phyloP scores from a whole-genome alignment of 1,140 invertebrate species.

The Macrobrachium nipponense region DNA sequence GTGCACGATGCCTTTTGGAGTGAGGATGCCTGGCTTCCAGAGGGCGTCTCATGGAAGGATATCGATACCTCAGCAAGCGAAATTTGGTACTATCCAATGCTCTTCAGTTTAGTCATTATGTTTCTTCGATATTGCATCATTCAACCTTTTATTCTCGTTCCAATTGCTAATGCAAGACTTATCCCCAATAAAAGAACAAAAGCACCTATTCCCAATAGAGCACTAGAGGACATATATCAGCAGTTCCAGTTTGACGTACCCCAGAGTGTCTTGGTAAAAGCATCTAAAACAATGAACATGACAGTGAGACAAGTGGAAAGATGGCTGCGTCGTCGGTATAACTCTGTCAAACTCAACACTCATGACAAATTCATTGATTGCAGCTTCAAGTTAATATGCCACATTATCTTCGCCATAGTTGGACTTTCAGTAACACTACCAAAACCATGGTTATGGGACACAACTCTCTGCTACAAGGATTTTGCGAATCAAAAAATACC shows the following conservation, averaged over 20 bases:
- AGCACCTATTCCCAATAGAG: not conserved
- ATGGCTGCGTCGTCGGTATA: slow-evolving; percentile 69
- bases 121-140: not conserved
- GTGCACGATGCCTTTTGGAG: not conserved
- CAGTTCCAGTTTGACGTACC: not conserved
- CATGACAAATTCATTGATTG: slow-evolving; percentile 13
- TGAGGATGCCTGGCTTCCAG: slow-evolving; percentile 2
- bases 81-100: not conserved
- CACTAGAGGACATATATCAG: not conserved
- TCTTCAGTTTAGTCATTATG: not conserved
- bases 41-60: not conserved
- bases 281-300: slow-evolving; percentile 66
- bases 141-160: not conserved
- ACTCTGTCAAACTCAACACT: not conserved
- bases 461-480: slow-evolving; percentile 88
- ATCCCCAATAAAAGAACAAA: slow-evolving; percentile 2
- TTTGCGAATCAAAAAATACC: slow-evolving; percentile 69
- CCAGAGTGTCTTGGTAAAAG: slow-evolving; percentile 31
- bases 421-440: slow-evolving; percentile 89
- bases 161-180: not conserved
- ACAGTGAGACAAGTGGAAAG: not conserved
- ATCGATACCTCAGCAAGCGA: not conserved
- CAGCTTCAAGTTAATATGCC: slow-evolving; percentile 84
- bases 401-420: slow-evolving; percentile 83
- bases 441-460: slow-evolving; percentile 94